Conservation (phyloP, 1,140 invertebrate species). For the Drosophila leontia region DNA sequence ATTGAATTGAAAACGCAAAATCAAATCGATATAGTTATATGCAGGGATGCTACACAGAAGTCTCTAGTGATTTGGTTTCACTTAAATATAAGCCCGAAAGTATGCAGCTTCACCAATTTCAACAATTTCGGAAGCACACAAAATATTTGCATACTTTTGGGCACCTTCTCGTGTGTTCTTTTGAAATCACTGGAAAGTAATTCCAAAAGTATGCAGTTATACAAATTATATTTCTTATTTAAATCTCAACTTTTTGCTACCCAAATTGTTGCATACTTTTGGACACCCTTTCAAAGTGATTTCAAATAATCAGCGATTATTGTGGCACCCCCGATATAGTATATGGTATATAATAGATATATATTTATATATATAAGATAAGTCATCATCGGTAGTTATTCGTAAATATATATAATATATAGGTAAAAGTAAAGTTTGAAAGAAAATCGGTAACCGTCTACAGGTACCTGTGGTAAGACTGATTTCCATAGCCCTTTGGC, state of each 20-base stretch:
- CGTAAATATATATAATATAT: conserved; percentile 55
- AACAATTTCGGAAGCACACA: background rate
- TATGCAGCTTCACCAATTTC: background rate
- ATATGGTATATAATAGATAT: conserved; percentile 40
- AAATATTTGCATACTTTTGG: background rate
- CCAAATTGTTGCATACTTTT: background rate
- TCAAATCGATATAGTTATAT: conserved; percentile 50
- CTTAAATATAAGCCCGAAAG: conserved; percentile 1
- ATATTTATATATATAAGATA: conserved; percentile 44
- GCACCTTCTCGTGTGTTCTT: background rate
- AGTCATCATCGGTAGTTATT: conserved; percentile 55
- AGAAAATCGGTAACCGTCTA: conserved; percentile 86
- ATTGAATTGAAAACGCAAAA: conserved; percentile 55
- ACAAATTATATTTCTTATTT: background rate
- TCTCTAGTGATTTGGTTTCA: conserved; percentile 15
- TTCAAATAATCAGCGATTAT: conserved; percentile 10
- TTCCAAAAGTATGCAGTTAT: background rate
- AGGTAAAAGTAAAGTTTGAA: conserved; percentile 75
- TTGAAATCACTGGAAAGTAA: conserved; percentile 3
- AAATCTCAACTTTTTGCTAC: no score
- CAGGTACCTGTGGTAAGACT: conserved; percentile 95
- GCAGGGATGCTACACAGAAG: conserved; percentile 19
- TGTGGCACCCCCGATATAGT: conserved; percentile 11
- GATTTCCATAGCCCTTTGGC: conserved; percentile 95
- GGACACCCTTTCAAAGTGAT: conserved; percentile 1